Conservation (phyloP, 2,797 vertebrate genomes). For the Onychomys arenicola region DNA sequence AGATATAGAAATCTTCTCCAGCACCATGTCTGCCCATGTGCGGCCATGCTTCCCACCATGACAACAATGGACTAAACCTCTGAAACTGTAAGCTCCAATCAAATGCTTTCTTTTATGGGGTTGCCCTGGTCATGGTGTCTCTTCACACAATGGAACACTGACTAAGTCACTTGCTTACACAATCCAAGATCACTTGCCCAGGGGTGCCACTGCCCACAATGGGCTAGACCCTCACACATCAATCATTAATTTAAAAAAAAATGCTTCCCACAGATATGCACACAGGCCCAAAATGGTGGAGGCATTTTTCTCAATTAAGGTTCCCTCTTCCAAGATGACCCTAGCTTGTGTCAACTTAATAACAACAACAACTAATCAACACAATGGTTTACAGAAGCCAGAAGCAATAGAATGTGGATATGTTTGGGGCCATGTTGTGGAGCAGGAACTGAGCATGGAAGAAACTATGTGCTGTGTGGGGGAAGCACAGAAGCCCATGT, state of each 20-base stretch:
- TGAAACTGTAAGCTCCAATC: no score
- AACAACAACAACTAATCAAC: neutral
- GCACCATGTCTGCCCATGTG: neutral
- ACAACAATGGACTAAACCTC: neutral
- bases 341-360: neutral
- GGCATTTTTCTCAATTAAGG: neutral
- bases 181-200: neutral
- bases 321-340: neutral
- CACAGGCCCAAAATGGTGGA: neutral
- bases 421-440: accelerated
- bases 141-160: neutral
- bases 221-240: neutral
- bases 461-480: accelerated
- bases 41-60: neutral
- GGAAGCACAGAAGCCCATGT: neutral
- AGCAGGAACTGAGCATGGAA: neutral
- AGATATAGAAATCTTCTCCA: neutral
- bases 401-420: neutral
- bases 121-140: neutral
- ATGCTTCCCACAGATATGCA: neutral
- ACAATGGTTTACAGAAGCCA: neutral
- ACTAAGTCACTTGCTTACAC: neutral
- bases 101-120: no score
- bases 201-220: neutral
- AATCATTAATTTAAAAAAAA: neutral